Percentiles rank a stretch among this genome's conserved stretches.
phyloP scores from a whole-genome alignment of 2,888 invertebrate species.

The Drosophila cyrtoloma region DNA sequence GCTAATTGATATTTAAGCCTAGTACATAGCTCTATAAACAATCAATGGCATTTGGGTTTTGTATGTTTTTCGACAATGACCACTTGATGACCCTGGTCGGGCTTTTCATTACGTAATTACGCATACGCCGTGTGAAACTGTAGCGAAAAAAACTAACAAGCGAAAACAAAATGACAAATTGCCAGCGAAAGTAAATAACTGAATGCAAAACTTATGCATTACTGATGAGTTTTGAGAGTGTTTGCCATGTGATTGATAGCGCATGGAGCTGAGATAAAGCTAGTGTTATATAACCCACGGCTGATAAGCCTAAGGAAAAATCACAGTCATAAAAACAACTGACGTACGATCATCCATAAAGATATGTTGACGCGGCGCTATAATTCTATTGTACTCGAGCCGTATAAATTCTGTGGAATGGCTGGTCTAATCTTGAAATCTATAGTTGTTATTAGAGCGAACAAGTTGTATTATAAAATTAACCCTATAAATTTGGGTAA shows the following conservation, averaged over 20 bases:
- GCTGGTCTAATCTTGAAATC: slow-evolving; percentile 2
- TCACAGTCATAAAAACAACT: not conserved
- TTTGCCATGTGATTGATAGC: slow-evolving; percentile 52
- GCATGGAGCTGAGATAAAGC: slow-evolving; percentile 35
- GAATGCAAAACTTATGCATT: slow-evolving; percentile 36
- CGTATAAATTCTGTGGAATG: not conserved
- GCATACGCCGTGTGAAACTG: slow-evolving; percentile 59
- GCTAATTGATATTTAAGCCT: slow-evolving; percentile 73
- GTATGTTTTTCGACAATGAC: slow-evolving; percentile 38
- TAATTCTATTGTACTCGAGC: not conserved
- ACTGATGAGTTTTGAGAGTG: not conserved
- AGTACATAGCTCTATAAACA: slow-evolving; percentile 53
- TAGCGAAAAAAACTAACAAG: slow-evolving; percentile 9
- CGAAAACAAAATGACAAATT: slow-evolving; percentile 19
- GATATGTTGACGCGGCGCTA: slow-evolving; percentile 5
- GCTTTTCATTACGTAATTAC: slow-evolving; percentile 61
- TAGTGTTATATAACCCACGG: slow-evolving; percentile 24
- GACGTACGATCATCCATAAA: slow-evolving; percentile 5
- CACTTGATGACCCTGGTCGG: slow-evolving; percentile 57
- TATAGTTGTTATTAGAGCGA: not conserved
- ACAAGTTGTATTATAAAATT: not conserved
- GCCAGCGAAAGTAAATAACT: slow-evolving; percentile 47
- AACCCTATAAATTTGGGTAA: not conserved
- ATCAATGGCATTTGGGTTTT: slow-evolving; percentile 58
- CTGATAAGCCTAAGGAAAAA: slow-evolving; percentile 24